phyloP scores from a whole-genome alignment of 2,888 invertebrate genomes.

The Drosophila multiciliata region DNA sequence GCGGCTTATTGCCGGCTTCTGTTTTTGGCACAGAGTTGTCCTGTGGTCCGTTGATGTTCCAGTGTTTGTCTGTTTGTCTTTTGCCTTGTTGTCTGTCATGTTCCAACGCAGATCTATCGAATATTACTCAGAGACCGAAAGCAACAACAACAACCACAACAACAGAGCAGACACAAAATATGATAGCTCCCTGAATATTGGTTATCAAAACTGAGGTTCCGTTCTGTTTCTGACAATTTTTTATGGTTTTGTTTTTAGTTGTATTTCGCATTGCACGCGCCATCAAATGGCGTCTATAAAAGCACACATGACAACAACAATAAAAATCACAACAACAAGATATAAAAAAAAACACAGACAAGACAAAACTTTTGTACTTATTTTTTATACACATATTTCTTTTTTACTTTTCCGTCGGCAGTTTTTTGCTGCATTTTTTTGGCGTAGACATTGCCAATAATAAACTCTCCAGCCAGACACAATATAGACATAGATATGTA shows the following conservation, averaged over 20 bases:
- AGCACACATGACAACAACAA: slow-evolving; percentile 42
- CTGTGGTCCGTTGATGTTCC: slow-evolving; percentile 1
- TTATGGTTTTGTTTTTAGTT: slow-evolving; percentile 38
- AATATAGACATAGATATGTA: slow-evolving; percentile 14
- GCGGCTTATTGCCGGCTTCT: slow-evolving; percentile 25
- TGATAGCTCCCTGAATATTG: slow-evolving; percentile 10
- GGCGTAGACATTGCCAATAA: slow-evolving; percentile 43
- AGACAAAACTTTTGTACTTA: slow-evolving; percentile 58
- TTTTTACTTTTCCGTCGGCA: slow-evolving; percentile 7
- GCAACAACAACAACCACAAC: neutral
- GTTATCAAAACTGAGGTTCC: slow-evolving; percentile 29
- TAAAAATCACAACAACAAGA: slow-evolving; percentile 49
- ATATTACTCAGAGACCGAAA: slow-evolving; percentile 42
- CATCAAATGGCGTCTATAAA: slow-evolving; percentile 68
- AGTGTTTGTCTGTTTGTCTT: slow-evolving; percentile 4
- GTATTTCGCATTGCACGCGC: slow-evolving; percentile 59
- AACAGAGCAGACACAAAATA: slow-evolving; percentile 5
- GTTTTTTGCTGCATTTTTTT: slow-evolving; percentile 25
- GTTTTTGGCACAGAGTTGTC: slow-evolving; percentile 48
- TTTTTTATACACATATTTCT: slow-evolving; percentile 19
- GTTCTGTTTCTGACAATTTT: slow-evolving; percentile 61
- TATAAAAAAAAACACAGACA: slow-evolving; percentile 21
- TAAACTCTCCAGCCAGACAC: slow-evolving; percentile 50
- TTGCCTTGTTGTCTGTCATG: slow-evolving; percentile 22
- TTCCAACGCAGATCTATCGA: slow-evolving; percentile 36